phyloP scores from a whole-genome alignment of 2,888 invertebrate species.

The Melanotus villosus region DNA sequence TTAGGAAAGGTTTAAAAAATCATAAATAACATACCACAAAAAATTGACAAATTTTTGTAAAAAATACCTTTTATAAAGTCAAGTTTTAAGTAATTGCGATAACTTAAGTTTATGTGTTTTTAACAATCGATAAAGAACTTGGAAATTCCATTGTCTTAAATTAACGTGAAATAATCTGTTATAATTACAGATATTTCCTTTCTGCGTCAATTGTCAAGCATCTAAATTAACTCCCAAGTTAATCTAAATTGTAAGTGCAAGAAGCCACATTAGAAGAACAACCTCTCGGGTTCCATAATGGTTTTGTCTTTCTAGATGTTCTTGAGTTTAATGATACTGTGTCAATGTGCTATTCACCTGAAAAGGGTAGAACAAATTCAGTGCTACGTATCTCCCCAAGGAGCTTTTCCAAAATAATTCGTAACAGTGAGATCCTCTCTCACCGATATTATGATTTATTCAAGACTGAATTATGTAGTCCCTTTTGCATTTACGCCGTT shows the following conservation, averaged over 20 bases:
- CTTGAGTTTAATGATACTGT: background rate
- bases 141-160: too few relatives aligned
- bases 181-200: too few relatives aligned
- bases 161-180: too few relatives aligned
- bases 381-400: constrained; percentile 16
- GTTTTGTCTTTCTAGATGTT: background rate
- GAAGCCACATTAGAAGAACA: background rate
- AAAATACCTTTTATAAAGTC: too few relatives aligned
- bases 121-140: too few relatives aligned
- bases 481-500: constrained; percentile 38
- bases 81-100: too few relatives aligned
- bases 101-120: too few relatives aligned
- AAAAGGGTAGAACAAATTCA: constrained; percentile 27
- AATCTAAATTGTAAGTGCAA: background rate
- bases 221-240: background rate
- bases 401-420: constrained; percentile 36
- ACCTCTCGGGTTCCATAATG: background rate
- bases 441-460: constrained; percentile 43
- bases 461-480: constrained; percentile 35
- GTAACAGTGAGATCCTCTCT: constrained; percentile 36
- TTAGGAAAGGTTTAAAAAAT: too few relatives aligned
- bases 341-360: background rate
- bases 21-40: too few relatives aligned
- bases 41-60: too few relatives aligned
- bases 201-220: too few relatives aligned